Conservation (phyloP, 2,888 invertebrate species). For the Margaritifera margaritifera region DNA sequence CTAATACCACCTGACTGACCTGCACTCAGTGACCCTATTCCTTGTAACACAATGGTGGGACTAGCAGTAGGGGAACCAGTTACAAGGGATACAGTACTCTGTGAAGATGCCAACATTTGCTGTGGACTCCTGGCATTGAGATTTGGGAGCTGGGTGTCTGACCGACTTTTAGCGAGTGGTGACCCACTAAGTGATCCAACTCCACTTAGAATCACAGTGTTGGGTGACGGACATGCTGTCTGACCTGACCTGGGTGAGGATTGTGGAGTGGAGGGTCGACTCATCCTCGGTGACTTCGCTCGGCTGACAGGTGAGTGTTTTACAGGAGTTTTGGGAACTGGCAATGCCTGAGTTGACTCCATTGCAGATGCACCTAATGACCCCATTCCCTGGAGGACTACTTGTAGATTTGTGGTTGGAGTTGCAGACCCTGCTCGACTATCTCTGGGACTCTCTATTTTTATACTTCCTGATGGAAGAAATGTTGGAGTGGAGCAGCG, state of each 20-base stretch:
- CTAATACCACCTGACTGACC: not conserved
- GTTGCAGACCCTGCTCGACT: not conserved
- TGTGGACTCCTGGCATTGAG: not conserved
- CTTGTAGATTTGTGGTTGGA: conserved; percentile 6
- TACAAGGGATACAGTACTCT: not conserved
- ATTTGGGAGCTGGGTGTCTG: not conserved
- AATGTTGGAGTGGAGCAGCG: no score
- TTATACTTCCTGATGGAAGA: no score
- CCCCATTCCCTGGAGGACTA: conserved; percentile 10
- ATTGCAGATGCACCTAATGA: not conserved
- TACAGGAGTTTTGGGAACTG: conserved; percentile 2
- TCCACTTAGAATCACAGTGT: conserved; percentile 5
- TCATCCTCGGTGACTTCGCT: conserved; percentile 14
- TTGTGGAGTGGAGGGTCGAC: conserved; percentile 10
- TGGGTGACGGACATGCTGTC: conserved; percentile 6
- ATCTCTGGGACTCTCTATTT: not conserved
- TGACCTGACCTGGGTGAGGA: conserved; percentile 8
- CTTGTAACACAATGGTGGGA: conserved; percentile 21
- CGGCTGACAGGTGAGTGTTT: not conserved
- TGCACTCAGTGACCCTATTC: conserved; percentile 26
- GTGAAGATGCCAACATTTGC: not conserved
- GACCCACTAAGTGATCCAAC: conserved; percentile 4
- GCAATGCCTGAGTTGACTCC: not conserved
- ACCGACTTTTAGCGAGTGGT: not conserved
- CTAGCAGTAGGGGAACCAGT: not conserved